These are phyloP conservation scores for Neodiprion fabricii DNA, from an alignment of 1,140 invertebrate species.

Conservation along the genomic window DNA sequence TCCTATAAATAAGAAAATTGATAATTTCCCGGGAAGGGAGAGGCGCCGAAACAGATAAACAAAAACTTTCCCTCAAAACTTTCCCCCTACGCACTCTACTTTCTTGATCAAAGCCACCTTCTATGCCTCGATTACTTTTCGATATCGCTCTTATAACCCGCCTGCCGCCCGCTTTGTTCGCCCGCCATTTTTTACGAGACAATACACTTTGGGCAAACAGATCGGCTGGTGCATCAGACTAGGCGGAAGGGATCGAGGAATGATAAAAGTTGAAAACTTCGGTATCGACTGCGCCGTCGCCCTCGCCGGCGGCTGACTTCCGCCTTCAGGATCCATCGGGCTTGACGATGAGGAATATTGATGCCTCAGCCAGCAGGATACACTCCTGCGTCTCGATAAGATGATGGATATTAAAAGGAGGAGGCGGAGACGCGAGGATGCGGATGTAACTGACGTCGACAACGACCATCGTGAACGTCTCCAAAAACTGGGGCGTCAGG, in stretches of 20 bases:
- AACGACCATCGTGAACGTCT: background rate
- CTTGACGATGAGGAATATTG: conserved; percentile 2
- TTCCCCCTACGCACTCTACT: background rate
- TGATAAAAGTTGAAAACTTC: conserved; percentile 5
- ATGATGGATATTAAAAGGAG: background rate
- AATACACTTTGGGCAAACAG: conserved; percentile 7
- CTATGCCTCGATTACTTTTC: background rate
- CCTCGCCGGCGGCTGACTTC: background rate
- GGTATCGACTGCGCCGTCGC: background rate
- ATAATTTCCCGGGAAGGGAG: background rate
- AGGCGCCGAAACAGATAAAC: too few relatives aligned
- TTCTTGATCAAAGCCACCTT: background rate
- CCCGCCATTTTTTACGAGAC: background rate
- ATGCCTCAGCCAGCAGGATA: background rate
- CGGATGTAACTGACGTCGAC: background rate
- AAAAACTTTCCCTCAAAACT: background rate
- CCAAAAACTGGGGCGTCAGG: background rate
- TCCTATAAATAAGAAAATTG: background rate
- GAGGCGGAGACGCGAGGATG: background rate
- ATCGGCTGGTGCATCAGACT: background rate
- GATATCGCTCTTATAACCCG: background rate
- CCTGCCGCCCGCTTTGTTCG: background rate
- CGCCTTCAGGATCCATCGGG: background rate
- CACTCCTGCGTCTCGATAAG: background rate
- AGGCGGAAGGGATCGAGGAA: background rate